Base-by-base conservation (phyloP, 2,113 vertebrate species). In the Uropsilus gracilis region DNA sequence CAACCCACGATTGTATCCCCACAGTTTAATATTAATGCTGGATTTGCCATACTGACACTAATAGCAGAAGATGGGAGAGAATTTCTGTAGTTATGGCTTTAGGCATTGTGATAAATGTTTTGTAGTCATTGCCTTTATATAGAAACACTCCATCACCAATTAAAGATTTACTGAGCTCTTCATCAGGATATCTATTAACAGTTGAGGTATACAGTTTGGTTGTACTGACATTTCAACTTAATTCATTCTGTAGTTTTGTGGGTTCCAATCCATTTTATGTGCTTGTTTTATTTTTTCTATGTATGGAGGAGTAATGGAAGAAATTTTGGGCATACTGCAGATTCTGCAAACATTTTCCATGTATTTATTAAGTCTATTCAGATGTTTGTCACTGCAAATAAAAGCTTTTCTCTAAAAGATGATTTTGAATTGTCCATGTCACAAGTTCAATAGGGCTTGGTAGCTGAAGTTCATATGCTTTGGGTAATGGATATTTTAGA, bases 91-190 rank as follows among this genome's bases (percentile, higher is more conserved):
- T 93, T 75, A 89, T 8, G 17, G 84, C 86, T 89, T 86, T 55
- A 61, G 90, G 46, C 72, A 46, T 20, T 78, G 16, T 91, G 73
- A 96, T 92, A 76, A 89, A 96, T 95, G 64, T 57, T 92, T 76
- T 86, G 68, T 61, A 71, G 78, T 90, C 91, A 61, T 71, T 86
- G 73, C 73, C 77, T 96, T 81, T 85, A 46, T 66, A 30, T 72
- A 44, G 64, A 95, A 95, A 95, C 32, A 78, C 46, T 96, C 86
- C 57, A 39, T 89, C 86, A 90, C 89, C 93, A 94, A 84, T 95
- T 96, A 97, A 96, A 95, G 73, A 86, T 91, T 89, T 89, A 89
- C 69, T 73, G 82, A 90, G 91, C 89, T 89, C 78, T 96, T 93
- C 72, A 73, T 96, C 87, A 91, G 57, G 90, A 34, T 68, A 71